Evolutionary conservation across 2,888 invertebrate species (phyloP).

Genomic region (Lycaena phlaeas): DNA sequence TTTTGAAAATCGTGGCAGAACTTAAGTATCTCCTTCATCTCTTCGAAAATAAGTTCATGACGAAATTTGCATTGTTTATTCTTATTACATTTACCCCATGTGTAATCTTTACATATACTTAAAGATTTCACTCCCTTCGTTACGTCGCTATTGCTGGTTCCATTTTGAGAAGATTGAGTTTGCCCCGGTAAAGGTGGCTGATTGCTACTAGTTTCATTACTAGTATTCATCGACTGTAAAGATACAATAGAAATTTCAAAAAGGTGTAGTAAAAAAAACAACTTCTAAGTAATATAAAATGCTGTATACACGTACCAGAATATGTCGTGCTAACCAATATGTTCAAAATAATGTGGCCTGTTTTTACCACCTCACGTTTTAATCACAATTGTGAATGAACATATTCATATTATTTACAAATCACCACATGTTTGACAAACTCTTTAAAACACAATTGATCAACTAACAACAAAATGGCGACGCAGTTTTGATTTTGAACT

Average conservation of each 20-base stretch:
- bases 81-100: slow-evolving; percentile 53
- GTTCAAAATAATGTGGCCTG: no score
- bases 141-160: slow-evolving; percentile 23
- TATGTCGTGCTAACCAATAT: no score
- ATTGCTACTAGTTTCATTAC: slow-evolving; percentile 41
- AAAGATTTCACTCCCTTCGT: slow-evolving; percentile 17
- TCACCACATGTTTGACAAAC: neutral
- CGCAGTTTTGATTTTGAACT: no score
- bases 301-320: no score
- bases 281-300: no score
- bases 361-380: no score
- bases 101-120: slow-evolving; percentile 43
- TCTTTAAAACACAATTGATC: neutral
- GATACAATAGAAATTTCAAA: no score
- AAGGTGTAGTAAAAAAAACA: no score
- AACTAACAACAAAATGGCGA: neutral
- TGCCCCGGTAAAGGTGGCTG: slow-evolving; percentile 33
- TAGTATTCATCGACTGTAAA: slow-evolving; percentile 31
- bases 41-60: slow-evolving; percentile 42
- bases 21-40: slow-evolving; percentile 44
- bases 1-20: slow-evolving; percentile 61
- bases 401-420: neutral
- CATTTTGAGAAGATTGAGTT: slow-evolving; percentile 25
- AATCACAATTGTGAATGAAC: no score
- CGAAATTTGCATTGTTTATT: slow-evolving; percentile 40